Evolutionary conservation across 2,113 vertebrate species (phyloP).

Genomic region (Probosciger aterrimus): DNA sequence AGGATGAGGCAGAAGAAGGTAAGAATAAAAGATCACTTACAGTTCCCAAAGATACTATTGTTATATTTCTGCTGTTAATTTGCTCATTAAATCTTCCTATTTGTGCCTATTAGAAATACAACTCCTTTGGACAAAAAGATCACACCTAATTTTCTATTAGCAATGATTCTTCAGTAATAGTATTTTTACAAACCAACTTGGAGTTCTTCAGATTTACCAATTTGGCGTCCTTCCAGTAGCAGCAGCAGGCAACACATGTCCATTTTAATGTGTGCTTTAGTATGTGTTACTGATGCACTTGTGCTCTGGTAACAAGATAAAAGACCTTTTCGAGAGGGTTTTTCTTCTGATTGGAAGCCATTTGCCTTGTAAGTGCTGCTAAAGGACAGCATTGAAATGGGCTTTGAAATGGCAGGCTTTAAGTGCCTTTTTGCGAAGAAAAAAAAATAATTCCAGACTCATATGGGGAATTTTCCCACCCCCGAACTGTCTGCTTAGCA

Average conservation of each 20-base stretch:
- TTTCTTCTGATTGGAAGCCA: neutral
- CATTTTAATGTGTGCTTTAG: neutral
- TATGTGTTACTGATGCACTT: neutral
- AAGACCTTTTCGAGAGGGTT: neutral
- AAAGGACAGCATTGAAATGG: neutral
- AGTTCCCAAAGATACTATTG: neutral
- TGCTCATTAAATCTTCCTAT: neutral
- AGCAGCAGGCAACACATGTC: neutral
- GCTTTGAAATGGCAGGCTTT: neutral
- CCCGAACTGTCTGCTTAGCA: neutral
- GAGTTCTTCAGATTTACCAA: neutral
- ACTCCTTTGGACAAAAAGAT: neutral
- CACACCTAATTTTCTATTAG: neutral
- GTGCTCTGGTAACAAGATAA: neutral
- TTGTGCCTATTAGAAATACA: neutral
- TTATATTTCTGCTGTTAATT: neutral
- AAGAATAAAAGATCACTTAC: neutral
- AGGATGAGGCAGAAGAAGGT: slow-evolving; percentile 95
- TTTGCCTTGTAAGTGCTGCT: neutral
- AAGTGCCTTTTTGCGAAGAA: neutral
- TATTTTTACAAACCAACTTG: neutral
- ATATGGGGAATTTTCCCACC: neutral
- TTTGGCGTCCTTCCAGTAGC: neutral
- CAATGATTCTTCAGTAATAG: neutral
- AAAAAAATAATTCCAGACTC: neutral